phyloP scores from a whole-genome alignment of 2,888 invertebrate genomes.

The Mimumesa dahlbomi region DNA sequence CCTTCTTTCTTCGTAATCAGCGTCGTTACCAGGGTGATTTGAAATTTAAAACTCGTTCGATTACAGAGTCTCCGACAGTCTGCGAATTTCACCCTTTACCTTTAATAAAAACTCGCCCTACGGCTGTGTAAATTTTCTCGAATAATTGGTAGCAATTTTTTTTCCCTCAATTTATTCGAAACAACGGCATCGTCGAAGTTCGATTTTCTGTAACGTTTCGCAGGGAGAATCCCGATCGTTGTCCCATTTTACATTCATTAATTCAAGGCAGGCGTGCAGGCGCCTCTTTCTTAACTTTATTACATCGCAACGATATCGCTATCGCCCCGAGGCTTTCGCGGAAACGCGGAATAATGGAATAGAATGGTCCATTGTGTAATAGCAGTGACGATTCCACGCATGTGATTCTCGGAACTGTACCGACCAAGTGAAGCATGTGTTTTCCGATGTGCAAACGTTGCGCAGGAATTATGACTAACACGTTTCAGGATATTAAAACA shows the following conservation, averaged over 20 bases:
- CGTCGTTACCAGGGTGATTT: too few species aligned
- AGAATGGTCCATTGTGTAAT: slow-evolving; percentile 66
- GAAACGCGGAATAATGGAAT: slow-evolving; percentile 61
- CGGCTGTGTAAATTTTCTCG: too few species aligned
- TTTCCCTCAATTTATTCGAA: too few species aligned
- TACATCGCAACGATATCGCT: slow-evolving; percentile 51
- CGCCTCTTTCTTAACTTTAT: slow-evolving; percentile 44
- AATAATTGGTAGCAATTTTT: too few species aligned
- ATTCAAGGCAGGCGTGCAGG: slow-evolving; percentile 25
- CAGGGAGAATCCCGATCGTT: slow-evolving; percentile 1
- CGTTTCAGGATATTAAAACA: not conserved
- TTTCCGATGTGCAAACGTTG: slow-evolving; percentile 19
- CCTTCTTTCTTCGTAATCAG: slow-evolving; percentile 2
- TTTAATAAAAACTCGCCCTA: too few species aligned
- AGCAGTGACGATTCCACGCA: slow-evolving; percentile 44
- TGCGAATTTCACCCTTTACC: too few species aligned
- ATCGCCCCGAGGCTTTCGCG: slow-evolving; percentile 50
- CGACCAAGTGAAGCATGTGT: slow-evolving; percentile 19
- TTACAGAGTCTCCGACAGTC: too few species aligned
- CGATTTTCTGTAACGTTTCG: not conserved
- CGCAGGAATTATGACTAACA: slow-evolving; percentile 8
- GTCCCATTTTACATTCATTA: slow-evolving; percentile 43
- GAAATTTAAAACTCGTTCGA: too few species aligned
- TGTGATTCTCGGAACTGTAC: slow-evolving; percentile 38
- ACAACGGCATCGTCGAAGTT: too few species aligned